Conservation (phyloP, 2,888 invertebrate species). For the Pelosia muscerda region DNA sequence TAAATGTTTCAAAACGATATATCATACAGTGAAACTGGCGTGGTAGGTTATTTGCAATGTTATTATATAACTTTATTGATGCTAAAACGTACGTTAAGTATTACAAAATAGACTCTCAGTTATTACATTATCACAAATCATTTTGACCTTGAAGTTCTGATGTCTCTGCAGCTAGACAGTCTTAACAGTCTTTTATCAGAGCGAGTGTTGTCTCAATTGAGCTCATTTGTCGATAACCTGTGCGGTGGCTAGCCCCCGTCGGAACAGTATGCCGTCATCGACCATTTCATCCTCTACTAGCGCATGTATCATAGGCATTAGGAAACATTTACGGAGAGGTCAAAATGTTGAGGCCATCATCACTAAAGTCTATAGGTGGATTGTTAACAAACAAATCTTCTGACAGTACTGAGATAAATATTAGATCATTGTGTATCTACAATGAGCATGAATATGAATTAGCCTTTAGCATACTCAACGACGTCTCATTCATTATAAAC, state of each 20-base stretch:
- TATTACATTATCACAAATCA: constrained; percentile 41
- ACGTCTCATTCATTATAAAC: background rate
- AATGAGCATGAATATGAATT: constrained; percentile 4
- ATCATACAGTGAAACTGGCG: background rate
- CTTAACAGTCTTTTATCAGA: constrained; percentile 60
- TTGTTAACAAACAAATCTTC: constrained; percentile 26
- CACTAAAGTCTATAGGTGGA: constrained; percentile 24
- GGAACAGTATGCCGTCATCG: constrained; percentile 67
- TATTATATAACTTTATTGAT: background rate
- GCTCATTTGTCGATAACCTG: constrained; percentile 73
- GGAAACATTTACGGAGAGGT: constrained; percentile 60
- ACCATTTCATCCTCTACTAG: constrained; percentile 56
- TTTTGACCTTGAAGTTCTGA: constrained; percentile 53
- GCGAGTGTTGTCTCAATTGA: constrained; percentile 70
- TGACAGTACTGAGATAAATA: constrained; percentile 21
- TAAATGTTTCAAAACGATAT: background rate
- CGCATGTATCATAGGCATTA: constrained; percentile 50
- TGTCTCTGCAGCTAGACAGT: constrained; percentile 48
- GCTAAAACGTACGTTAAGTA: background rate
- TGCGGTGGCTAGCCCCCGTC: constrained; percentile 42
- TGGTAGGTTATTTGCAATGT: no score
- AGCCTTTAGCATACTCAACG: background rate
- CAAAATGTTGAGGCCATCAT: constrained; percentile 48
- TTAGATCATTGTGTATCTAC: constrained; percentile 31
- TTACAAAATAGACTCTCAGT: constrained; percentile 7